These are phyloP conservation scores for Heteromurus nitidus DNA, from an alignment of 2,888 invertebrate genomes.

Conservation along the genomic window DNA sequence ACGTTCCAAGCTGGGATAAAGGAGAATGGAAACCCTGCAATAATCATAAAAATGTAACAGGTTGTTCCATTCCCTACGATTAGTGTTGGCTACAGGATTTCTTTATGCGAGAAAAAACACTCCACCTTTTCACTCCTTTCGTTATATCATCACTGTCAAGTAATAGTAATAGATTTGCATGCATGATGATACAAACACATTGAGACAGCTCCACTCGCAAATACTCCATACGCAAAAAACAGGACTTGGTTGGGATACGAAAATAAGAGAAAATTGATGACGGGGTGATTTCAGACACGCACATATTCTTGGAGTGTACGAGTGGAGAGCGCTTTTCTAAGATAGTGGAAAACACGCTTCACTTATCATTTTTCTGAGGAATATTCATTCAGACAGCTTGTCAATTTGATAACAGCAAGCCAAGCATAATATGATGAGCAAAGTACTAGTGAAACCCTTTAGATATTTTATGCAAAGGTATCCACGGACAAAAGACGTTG, in stretches of 20 bases:
- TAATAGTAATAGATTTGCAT: neutral
- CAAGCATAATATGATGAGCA: neutral
- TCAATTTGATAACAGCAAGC: constrained; percentile 34
- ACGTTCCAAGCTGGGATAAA: too few relatives aligned
- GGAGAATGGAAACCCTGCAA: too few relatives aligned
- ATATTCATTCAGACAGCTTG: constrained; percentile 50
- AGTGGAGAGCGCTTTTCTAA: neutral
- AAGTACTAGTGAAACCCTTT: neutral
- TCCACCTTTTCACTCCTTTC: neutral
- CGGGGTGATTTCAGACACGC: neutral
- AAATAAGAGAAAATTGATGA: neutral
- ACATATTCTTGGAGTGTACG: neutral
- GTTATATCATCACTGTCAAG: neutral
- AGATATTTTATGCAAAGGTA: neutral
- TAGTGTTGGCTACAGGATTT: neutral
- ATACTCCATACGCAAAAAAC: neutral
- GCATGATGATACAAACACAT: too few relatives aligned
- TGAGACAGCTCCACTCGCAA: neutral
- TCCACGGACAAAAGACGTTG: too few relatives aligned
- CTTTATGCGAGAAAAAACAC: neutral
- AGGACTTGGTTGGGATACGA: neutral
- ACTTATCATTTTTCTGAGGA: neutral
- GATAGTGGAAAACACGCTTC: neutral
- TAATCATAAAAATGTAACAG: constrained; percentile 21
- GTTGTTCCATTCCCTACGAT: constrained; percentile 6